Evolutionary conservation across 2,888 invertebrate species (phyloP).

Genomic region (Heliconius erato): DNA sequence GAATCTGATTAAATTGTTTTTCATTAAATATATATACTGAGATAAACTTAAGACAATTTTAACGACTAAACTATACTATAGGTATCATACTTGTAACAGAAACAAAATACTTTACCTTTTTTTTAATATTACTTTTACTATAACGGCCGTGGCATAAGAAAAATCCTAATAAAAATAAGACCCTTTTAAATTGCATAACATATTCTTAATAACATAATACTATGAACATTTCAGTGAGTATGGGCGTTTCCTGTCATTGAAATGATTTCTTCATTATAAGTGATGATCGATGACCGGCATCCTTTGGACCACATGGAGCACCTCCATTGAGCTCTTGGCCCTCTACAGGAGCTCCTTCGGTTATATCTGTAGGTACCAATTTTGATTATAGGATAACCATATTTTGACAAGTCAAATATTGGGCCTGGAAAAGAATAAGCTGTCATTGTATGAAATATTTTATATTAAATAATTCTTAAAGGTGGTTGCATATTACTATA

Average conservation of each 20-base stretch:
- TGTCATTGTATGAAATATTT: not conserved
- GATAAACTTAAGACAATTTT: not conserved
- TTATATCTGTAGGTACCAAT: slow-evolving; percentile 41
- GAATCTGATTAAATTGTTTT: too few species aligned
- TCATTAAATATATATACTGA: not conserved
- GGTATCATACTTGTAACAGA: not conserved
- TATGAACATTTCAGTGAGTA: slow-evolving; percentile 32
- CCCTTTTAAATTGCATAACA: not conserved
- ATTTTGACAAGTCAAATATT: slow-evolving; percentile 37
- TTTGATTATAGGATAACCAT: slow-evolving; percentile 35
- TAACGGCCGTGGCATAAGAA: not conserved
- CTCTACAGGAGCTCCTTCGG: slow-evolving; percentile 40
- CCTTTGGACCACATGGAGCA: slow-evolving; percentile 35
- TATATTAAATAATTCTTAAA: too few species aligned
- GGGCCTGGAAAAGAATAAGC: slow-evolving; percentile 22
- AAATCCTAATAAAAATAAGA: not conserved
- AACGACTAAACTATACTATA: not conserved
- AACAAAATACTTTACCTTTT: not conserved
- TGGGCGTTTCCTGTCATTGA: slow-evolving; percentile 25
- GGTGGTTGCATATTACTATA: too few species aligned
- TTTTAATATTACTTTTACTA: not conserved
- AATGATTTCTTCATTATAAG: slow-evolving; percentile 41
- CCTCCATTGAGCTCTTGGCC: slow-evolving; percentile 44
- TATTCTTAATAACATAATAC: not conserved
- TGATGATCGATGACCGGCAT: slow-evolving; percentile 38